Evolutionary conservation across 92 coral and sea anemone genomes (phyloP), one percentile per base, ranked within the genome.

Genomic region (Porites divaricata): DNA sequence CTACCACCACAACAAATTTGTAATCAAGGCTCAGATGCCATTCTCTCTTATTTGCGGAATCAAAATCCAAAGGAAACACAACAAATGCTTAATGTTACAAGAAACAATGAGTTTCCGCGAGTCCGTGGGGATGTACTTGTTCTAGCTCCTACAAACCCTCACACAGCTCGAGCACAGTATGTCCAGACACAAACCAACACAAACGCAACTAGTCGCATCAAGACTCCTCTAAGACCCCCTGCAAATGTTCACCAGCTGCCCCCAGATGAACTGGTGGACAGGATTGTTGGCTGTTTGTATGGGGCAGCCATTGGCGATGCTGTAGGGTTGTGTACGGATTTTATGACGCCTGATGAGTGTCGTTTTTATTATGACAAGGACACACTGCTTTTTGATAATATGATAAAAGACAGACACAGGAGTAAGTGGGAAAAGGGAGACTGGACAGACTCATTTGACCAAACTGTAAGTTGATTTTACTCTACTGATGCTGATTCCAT

Each of bases 301-400:
- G 99, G 99, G 52, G 98, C 99, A 48, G 99, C 99, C n/a, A 82
- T 96, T 12, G 98, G 94, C 1, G 98, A 93, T 87, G 96, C 98
- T 73, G 73, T 96, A 73, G 99, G 99, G 69, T 70, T 94, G 10
- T 95, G 93, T 49, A 94, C 99, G n/a, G 99, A 94, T 70, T 96
- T 96, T 64, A 84, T 96, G 94, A 92, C 79, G 53, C 95, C 94
- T 17, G 98, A 95, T 84, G 99, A 96, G 83, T 96, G 99, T 74
- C 67, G 69, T 11, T 96, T 96, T 86, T 92, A 96, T 81, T 96
- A 96, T 75, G 93, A 90, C 75, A 74, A 84, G 63, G 91, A 91
- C 50, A 76, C 59, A 25, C 70, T 96, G 48, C 83, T 48, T 63
- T 92, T 85, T 74, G 84, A 91, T 72, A 72, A 87, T 21, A 96